Base-by-base conservation (phyloP, 1,140 invertebrate species). In the Achroia grisella region DNA sequence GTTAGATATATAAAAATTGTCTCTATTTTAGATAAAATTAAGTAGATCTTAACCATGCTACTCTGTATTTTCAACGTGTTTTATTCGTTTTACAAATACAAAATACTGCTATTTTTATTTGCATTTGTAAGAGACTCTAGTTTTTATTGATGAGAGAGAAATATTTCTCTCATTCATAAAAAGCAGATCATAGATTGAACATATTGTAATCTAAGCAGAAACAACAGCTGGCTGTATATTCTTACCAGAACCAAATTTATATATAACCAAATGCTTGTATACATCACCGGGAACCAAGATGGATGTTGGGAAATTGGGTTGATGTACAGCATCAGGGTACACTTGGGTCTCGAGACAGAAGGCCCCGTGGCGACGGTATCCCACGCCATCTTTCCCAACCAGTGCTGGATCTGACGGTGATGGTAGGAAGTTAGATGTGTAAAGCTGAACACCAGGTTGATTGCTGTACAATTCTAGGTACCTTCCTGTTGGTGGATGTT, bases 291-390 rank as follows among this genome's bases (percentile, higher is more conserved):
- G 94, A 55, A 87, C 87, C 8, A 96, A 48, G 33, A 95, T 78
- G n/a, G 88, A 82, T 17, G 89, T 88, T 0, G 94, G 94, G 72
- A 96, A 96, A 45, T 92, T 90, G 8, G 72, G 89, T 75, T 96
- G 89, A 87, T 98, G 95, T 1, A 97, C 83, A 8, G 96, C 93
- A 85, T 98, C 93, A 0, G 97, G 97, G 87, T 92, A 98, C 63
- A 94, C 94, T 80, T 98, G 96, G 0, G 97, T 95, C 80, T 98
- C 96, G 28, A 98, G 84, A 68, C 94, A 97, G 52, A 98, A 92
- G 0, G 91, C 94, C 0, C 91, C 92, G 56, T 97, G 95, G 53
- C 91, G 91, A 9, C 88, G 88, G 68, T 97, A 98, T 0, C 73
- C 64, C 0, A 81, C 84, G 8, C 90, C 90, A 1, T 83, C 75